phyloP scores from a whole-genome alignment of 2,888 invertebrate genomes.

The Ophion ellenae region DNA sequence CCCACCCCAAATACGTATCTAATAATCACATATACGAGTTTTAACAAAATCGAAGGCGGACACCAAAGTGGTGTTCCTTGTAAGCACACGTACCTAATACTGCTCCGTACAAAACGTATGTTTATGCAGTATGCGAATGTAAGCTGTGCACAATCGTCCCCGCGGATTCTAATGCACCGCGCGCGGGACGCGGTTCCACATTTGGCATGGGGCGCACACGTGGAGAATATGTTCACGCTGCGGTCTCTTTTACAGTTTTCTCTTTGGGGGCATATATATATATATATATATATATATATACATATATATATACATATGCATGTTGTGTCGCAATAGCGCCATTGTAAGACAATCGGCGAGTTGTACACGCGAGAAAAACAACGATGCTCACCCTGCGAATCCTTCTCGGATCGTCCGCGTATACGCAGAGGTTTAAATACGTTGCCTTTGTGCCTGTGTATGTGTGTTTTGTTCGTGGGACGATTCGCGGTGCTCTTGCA shows the following conservation, averaged over 20 bases:
- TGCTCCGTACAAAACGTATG: too few relatives aligned
- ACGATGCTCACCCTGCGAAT: constrained; percentile 27
- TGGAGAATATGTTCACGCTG: constrained; percentile 41
- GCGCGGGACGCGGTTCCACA: constrained; percentile 40
- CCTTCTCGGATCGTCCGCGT: constrained; percentile 23
- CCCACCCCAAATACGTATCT: too few relatives aligned
- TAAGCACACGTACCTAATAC: too few relatives aligned
- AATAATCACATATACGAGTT: too few relatives aligned
- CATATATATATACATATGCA: background rate
- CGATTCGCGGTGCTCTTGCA: constrained; percentile 62
- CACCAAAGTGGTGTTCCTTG: too few relatives aligned
- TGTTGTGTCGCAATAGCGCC: constrained; percentile 26
- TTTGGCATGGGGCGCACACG: constrained; percentile 58
- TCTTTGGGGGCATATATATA: background rate
- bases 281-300: too few relatives aligned
- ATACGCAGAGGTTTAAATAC: constrained; percentile 14
- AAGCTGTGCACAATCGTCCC: constrained; percentile 20
- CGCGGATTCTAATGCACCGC: constrained; percentile 50
- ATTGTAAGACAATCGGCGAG: constrained; percentile 47
- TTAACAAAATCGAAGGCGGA: too few relatives aligned
- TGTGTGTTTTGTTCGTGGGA: constrained; percentile 52
- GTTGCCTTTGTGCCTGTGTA: background rate
- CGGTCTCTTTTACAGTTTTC: background rate
- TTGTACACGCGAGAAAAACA: constrained; percentile 27
- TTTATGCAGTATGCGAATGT: too few relatives aligned